Evolutionary conservation across 2,113 vertebrate species (phyloP), one percentile per base, ranked within the genome.

Genomic region (Paraplagusia blochii): DNA sequence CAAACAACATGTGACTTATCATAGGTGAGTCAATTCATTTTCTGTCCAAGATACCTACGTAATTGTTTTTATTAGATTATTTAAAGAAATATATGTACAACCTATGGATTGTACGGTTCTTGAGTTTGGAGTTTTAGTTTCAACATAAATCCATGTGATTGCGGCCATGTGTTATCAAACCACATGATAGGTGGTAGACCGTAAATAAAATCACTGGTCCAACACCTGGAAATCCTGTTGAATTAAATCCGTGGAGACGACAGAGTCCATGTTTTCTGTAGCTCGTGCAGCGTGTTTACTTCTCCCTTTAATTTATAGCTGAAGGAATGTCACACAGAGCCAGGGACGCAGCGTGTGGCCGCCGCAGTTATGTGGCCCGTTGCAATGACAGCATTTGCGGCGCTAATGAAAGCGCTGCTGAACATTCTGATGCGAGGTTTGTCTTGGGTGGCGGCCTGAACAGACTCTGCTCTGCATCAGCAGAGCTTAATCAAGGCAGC

Each of bases 391-490:
- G 44, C 18, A 9, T 76, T 53, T 51, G 69, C 59, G 70, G 65
- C 29, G 11, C 70, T 75, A 58, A 75, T 77, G 53, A 76, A 80
- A 74, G 69, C 52, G 33, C 62, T 15, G 29, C 43, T 9, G 69
- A 34, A 40, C 48, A 64, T 54, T 72, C 43, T 58, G 53, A 63
- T 69, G 40, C 12, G 59, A 71, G 57, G 44, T 47, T 38, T 64
- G 63, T 62, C 52, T 66, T 8, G 0, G 49, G 62, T 29, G 51
- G 44, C 51, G 22, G 60, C 36, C 9, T 29, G 15, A 43, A 11
- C 6, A 55, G 47, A 50, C 73, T 74, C 75, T 63, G 77, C 11
- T 60, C 65, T 77, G 58, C 59, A 72, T 77, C 64, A 69, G 55
- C 66, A 40, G 47, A 16, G 55, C 59, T 68, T 69, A 53, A 69